phyloP scores from a whole-genome alignment of 2,888 invertebrate genomes.

The Melolontha melolontha region DNA sequence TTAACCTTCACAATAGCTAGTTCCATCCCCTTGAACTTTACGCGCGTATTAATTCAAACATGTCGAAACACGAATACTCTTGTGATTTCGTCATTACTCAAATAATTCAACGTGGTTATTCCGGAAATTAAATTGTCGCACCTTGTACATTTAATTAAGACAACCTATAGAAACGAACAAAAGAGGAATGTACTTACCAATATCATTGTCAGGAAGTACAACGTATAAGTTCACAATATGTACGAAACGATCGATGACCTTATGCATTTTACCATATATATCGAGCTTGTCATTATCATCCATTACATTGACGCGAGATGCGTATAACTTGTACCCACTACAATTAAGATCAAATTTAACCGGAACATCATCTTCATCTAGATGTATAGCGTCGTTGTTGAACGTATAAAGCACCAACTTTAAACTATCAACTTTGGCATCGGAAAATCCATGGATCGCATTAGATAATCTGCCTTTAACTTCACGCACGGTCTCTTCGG shows the following conservation, averaged over 20 bases:
- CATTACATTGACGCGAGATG: slow-evolving; percentile 64
- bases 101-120: too few species aligned
- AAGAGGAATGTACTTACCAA: slow-evolving; percentile 65
- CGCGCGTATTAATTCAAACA: too few species aligned
- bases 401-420: slow-evolving; percentile 65
- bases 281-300: slow-evolving; percentile 67
- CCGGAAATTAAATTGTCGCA: too few species aligned
- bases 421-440: slow-evolving; percentile 32
- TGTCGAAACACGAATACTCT: too few species aligned
- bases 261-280: slow-evolving; percentile 66
- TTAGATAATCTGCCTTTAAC: slow-evolving; percentile 70
- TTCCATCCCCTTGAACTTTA: too few species aligned
- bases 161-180: too few species aligned
- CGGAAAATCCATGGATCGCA: slow-evolving; percentile 63
- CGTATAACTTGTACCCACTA: slow-evolving; percentile 66
- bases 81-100: too few species aligned
- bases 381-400: slow-evolving; percentile 59
- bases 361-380: slow-evolving; percentile 63
- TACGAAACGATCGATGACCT: slow-evolving; percentile 70
- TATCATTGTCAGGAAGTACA: slow-evolving; percentile 72
- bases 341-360: slow-evolving; percentile 62
- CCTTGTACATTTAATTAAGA: too few species aligned
- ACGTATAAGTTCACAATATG: slow-evolving; percentile 74
- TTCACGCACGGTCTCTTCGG: slow-evolving; percentile 69
- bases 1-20: too few species aligned